These are phyloP conservation scores for Diuraphis noxia DNA, from an alignment of 1,140 invertebrate genomes.

Conservation along the genomic window DNA sequence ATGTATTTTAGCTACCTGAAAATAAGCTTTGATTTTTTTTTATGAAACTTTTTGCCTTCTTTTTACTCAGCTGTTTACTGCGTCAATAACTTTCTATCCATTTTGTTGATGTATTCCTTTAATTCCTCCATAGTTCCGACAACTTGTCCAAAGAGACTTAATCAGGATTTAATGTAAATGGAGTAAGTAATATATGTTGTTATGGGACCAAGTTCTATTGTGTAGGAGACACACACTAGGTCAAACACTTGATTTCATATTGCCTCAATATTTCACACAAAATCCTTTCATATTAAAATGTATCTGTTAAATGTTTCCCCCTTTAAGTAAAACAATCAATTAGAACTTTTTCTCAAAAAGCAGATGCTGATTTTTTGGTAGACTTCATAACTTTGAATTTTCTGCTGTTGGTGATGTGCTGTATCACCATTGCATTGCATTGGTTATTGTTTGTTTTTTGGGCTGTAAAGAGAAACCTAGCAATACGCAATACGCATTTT, in stretches of 20 bases:
- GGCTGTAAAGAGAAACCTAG: not conserved
- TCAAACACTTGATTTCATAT: not conserved
- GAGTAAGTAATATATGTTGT: too few species aligned
- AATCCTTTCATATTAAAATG: too few species aligned
- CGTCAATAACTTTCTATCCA: not conserved
- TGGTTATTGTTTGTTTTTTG: not conserved
- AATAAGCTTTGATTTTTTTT: not conserved
- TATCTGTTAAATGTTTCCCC: not conserved
- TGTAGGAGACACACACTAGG: not conserved
- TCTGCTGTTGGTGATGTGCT: too few species aligned
- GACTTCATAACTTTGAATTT: not conserved
- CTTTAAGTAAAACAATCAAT: not conserved
- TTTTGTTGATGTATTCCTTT: not conserved
- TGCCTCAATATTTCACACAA: not conserved
- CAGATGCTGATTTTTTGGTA: not conserved
- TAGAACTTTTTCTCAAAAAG: not conserved
- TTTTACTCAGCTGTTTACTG: not conserved
- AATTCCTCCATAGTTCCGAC: not conserved
- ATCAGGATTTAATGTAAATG: not conserved
- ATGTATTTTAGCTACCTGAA: not conserved
- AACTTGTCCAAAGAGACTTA: too few species aligned
- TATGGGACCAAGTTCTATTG: not conserved
- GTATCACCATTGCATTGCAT: not conserved
- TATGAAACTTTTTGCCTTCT: not conserved
- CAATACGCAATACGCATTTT: too few species aligned